Evolutionary conservation across 2,113 vertebrate genomes (phyloP), one percentile per base, ranked within the genome.

Genomic region (Pyrgilauda ruficollis): DNA sequence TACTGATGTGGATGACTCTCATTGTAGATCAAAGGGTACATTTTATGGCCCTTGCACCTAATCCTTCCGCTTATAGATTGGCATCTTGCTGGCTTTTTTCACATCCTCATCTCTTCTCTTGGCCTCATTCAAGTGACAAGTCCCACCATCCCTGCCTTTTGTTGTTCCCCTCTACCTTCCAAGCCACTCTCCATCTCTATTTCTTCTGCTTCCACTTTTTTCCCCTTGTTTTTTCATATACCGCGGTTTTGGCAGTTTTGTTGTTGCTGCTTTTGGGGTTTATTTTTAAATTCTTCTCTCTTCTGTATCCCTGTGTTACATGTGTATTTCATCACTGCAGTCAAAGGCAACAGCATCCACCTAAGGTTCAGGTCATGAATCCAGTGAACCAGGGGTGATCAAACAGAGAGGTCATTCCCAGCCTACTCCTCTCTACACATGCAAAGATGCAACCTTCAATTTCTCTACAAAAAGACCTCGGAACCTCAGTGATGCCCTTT

Each of bases 171-270:
- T 61, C 23, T 53, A 56, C 23, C 26, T 56, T 47, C n/a, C 31
- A 62, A 64, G 15, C 3, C 7, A 37, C 6, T 47, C 27, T 44
- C 22, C 17, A 14, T 72, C 22, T 46, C 11, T 18, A 35, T 79
- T 70, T 84, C 20, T 86, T 80, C 59, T 70, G 4, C 31, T 90
- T 20, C 24, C 3, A 10, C 26, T 55, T 68, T 75, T 72, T 4
- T 4, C 2, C 3, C 4, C 4, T 27, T 6, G 0, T 15, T 62
- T 68, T 59, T 46, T 69, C 21, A 50, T 59, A 59, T 18, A 6
- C 0, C 1, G 0, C 15, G 8, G 2, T 19, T 27, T 13, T 9
- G 11, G 10, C 1, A 0, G 10, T 52, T 77, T 62, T 67, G 17
- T 52, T 67, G 41, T 30, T 20, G 26, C 15, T 68, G 8, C 9